Percentiles rank a stretch among this genome's conserved stretches.
Conservation (phyloP, 2,797 vertebrate genomes). For the Holocentrus rufus region DNA sequence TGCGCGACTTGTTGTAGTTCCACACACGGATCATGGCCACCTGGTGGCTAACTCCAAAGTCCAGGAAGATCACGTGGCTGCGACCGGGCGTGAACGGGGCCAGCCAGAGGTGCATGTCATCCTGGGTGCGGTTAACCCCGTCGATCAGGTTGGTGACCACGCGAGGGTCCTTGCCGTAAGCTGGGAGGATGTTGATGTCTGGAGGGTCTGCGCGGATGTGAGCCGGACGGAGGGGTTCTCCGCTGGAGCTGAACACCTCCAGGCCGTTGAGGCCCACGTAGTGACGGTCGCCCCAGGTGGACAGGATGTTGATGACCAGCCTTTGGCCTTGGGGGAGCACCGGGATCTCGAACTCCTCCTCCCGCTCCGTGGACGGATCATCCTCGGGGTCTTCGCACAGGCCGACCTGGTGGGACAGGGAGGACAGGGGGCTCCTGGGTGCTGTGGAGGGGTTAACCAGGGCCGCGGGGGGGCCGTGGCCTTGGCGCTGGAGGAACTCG, state of each 20-base stretch:
- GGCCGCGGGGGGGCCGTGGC: slow-evolving; percentile 48
- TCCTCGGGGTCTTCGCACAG: slow-evolving; percentile 71
- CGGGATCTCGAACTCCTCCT: slow-evolving; percentile 92
- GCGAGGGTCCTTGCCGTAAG: slow-evolving; percentile 91
- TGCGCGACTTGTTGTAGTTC: slow-evolving; percentile 99
- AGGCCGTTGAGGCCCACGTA: slow-evolving; percentile 96
- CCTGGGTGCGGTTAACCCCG: slow-evolving; percentile 92
- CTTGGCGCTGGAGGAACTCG: slow-evolving; percentile 91
- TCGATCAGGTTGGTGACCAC: slow-evolving; percentile 89
- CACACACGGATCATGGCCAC: slow-evolving; percentile 96
- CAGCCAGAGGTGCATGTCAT: slow-evolving; percentile 98
- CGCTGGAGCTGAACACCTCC: slow-evolving; percentile 92
- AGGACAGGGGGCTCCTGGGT: slow-evolving; percentile 51
- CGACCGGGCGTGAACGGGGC: slow-evolving; percentile 91
- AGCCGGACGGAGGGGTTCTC: slow-evolving; percentile 85
- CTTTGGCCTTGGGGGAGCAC: slow-evolving; percentile 89
- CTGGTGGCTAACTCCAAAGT: slow-evolving; percentile 85
- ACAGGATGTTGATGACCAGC: slow-evolving; percentile 88
- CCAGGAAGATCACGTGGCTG: slow-evolving; percentile 85
- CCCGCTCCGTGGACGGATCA: slow-evolving; percentile 67
- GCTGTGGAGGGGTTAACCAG: slow-evolving; percentile 31
- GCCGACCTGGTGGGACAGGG: slow-evolving; percentile 34
- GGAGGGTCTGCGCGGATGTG: slow-evolving; percentile 88
- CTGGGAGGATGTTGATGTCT: slow-evolving; percentile 92
- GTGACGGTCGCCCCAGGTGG: slow-evolving; percentile 97